phyloP scores from a whole-genome alignment of 2,888 invertebrate species.

The Hyles lineata region DNA sequence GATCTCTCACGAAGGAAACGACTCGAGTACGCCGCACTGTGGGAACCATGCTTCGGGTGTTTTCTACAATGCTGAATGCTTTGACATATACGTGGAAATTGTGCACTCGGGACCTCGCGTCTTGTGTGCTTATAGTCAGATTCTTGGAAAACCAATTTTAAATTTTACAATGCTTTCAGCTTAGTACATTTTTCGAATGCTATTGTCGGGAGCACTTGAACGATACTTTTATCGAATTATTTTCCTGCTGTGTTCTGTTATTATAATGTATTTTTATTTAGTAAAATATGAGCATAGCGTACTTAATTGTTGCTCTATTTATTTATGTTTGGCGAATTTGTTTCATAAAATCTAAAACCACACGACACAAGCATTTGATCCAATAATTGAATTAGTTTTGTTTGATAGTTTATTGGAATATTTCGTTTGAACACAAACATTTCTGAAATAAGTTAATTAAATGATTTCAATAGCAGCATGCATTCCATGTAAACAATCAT shows the following conservation, averaged over 20 bases:
- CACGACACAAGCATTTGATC: neutral
- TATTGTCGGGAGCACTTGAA: neutral
- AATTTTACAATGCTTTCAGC: neutral
- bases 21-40: conserved; percentile 35
- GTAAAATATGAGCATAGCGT: no score
- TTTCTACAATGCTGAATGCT: conserved; percentile 39
- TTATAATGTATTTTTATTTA: neutral
- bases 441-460: conserved; percentile 10
- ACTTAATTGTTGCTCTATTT: no score
- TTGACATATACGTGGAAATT: conserved; percentile 7
- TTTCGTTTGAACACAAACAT: neutral
- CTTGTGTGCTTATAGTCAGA: neutral
- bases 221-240: neutral
- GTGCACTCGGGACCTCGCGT: neutral
- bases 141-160: neutral
- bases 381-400: neutral
- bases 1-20: conserved; percentile 44
- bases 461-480: neutral
- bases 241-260: neutral
- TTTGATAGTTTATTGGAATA: neutral
- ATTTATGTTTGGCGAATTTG: neutral
- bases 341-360: neutral
- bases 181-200: neutral
- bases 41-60: conserved; percentile 32
- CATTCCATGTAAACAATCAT: conserved; percentile 8